Percentiles rank a stretch among this genome's conserved stretches.
Conservation (phyloP, 2,888 invertebrate genomes). For the Leptura quadrifasciata region DNA sequence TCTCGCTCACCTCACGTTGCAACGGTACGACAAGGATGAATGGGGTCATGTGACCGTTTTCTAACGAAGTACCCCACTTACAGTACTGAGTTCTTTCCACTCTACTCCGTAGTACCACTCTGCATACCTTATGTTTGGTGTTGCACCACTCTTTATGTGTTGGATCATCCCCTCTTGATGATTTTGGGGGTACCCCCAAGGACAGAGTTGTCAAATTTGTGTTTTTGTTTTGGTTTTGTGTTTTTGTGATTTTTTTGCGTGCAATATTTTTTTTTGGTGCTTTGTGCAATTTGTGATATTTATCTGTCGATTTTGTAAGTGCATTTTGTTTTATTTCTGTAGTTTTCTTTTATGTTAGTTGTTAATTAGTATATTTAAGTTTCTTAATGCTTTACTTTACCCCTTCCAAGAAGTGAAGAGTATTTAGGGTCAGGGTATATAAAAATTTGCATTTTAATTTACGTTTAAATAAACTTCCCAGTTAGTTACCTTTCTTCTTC, state of each 20-base stretch:
- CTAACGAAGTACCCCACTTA: slow-evolving; percentile 57
- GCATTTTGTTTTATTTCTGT: slow-evolving; percentile 11
- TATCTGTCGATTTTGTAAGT: slow-evolving; percentile 46
- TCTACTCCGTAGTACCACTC: slow-evolving; percentile 56
- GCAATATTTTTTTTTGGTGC: slow-evolving; percentile 40
- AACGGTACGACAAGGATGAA: slow-evolving; percentile 51
- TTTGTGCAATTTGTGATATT: slow-evolving; percentile 44
- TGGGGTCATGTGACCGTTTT: slow-evolving; percentile 62
- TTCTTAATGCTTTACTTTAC: neutral
- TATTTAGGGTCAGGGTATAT: too few species aligned
- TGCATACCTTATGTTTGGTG: slow-evolving; percentile 54
- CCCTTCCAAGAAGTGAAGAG: slow-evolving; percentile 7
- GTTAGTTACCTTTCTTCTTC: too few species aligned
- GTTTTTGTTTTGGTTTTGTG: slow-evolving; percentile 49
- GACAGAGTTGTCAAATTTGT: slow-evolving; percentile 67
- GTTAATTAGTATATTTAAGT: neutral
- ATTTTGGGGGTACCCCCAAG: slow-evolving; percentile 71
- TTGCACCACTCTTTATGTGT: slow-evolving; percentile 55
- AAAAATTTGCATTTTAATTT: too few species aligned
- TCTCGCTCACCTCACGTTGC: slow-evolving; percentile 28
- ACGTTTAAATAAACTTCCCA: too few species aligned
- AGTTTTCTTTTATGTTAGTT: slow-evolving; percentile 35
- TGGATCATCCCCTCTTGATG: slow-evolving; percentile 69
- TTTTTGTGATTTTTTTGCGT: slow-evolving; percentile 46
- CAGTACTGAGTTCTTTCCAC: slow-evolving; percentile 48